Evolutionary conservation across 2,797 vertebrate species (phyloP).

Genomic region (Sternotherus odoratus): DNA sequence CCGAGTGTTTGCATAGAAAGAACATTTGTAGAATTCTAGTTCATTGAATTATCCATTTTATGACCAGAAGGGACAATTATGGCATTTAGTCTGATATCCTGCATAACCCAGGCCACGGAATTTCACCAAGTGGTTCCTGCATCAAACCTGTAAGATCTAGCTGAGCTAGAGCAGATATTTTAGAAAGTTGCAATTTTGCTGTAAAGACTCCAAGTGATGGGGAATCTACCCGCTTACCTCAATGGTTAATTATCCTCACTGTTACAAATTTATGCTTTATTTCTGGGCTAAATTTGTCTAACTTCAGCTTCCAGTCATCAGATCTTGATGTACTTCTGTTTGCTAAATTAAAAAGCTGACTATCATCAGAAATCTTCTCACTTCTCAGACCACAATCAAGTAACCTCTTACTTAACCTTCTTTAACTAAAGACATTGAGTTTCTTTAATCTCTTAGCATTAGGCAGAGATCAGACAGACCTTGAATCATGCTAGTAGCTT

Average conservation of each 20-base stretch:
- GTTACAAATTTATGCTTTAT: background rate
- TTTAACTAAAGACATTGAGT: too few relatives aligned
- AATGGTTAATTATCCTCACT: background rate
- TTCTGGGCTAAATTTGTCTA: background rate
- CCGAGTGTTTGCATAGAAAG: background rate
- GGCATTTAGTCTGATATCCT: fast-evolving
- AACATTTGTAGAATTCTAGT: background rate
- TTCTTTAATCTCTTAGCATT: background rate
- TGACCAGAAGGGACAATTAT: background rate
- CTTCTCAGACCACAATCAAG: background rate
- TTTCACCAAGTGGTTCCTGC: background rate
- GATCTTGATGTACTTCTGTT: background rate
- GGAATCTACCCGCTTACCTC: background rate
- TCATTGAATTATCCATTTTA: background rate
- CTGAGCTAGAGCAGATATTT: background rate
- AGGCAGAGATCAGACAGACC: background rate
- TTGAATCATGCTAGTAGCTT: background rate
- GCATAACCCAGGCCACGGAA: background rate
- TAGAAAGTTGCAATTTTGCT: background rate
- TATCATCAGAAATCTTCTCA: background rate
- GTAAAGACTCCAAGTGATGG: background rate
- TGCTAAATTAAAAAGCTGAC: too few relatives aligned
- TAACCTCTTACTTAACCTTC: too few relatives aligned
- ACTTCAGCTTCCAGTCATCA: background rate
- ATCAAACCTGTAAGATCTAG: fast-evolving